Conservation (phyloP, 64 coral and sea anemone species). For the Hydrozoanthus tunicans region DNA sequence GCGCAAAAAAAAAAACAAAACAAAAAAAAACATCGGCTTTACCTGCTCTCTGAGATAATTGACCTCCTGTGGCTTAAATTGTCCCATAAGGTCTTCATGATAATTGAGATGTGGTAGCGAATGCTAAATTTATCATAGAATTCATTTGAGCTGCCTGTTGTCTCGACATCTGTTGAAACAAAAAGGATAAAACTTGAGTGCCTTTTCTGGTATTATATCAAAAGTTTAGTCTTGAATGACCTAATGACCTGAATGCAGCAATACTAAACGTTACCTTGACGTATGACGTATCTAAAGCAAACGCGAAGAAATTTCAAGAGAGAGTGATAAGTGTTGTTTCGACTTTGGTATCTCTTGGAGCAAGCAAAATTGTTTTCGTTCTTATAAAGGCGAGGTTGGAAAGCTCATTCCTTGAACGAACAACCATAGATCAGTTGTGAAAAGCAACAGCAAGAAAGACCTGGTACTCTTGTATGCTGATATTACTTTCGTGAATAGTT, state of each 20-base stretch:
- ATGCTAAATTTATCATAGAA: constrained; percentile 99
- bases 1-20: too few relatives aligned
- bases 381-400: background rate
- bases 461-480: too few relatives aligned
- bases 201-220: too few relatives aligned
- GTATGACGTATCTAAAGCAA: too few relatives aligned
- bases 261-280: too few relatives aligned
- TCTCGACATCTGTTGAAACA: constrained; percentile 82
- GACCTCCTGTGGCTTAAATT: constrained; percentile 76
- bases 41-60: constrained; percentile 94
- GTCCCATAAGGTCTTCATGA: constrained; percentile 99
- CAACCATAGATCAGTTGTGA: background rate
- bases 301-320: too few relatives aligned
- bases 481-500: too few relatives aligned
- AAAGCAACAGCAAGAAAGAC: background rate
- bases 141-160: constrained; percentile 96
- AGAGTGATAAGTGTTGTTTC: background rate
- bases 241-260: too few relatives aligned
- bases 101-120: constrained; percentile 98
- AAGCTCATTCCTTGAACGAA: background rate
- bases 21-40: background rate
- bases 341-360: background rate
- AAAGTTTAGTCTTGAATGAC: constrained; percentile 2
- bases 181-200: background rate
- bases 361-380: background rate